phyloP scores from a whole-genome alignment of 2,888 invertebrate genomes.

The Glaucopsyche alexis region DNA sequence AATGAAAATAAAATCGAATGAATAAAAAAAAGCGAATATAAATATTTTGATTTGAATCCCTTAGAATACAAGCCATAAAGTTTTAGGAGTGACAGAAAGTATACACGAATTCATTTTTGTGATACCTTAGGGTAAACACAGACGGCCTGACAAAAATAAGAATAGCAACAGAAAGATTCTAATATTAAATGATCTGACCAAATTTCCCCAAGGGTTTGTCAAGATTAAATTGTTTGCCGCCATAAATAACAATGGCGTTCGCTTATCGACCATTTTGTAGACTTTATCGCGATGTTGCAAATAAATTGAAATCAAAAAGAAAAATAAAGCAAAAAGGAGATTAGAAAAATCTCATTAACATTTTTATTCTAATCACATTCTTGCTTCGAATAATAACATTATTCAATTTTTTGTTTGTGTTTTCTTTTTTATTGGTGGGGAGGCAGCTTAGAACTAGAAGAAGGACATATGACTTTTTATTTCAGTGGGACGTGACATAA shows the following conservation, averaged over 20 bases:
- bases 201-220: constrained; percentile 36
- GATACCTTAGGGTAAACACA: constrained; percentile 5
- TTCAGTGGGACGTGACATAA: too few relatives aligned
- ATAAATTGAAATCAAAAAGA: constrained; percentile 27
- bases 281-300: constrained; percentile 19
- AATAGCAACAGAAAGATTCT: constrained; percentile 16
- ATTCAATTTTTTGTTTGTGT: neutral
- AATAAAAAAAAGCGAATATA: neutral
- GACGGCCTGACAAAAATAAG: constrained; percentile 16
- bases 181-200: constrained; percentile 33
- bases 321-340: constrained; percentile 15
- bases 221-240: constrained; percentile 36
- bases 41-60: neutral
- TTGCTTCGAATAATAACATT: neutral
- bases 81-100: neutral
- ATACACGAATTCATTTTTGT: neutral
- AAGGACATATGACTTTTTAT: too few relatives aligned
- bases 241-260: constrained; percentile 32
- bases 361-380: constrained; percentile 12
- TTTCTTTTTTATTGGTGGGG: neutral
- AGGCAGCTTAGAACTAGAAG: too few relatives aligned
- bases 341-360: constrained; percentile 22
- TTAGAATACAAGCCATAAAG: neutral
- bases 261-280: constrained; percentile 30
- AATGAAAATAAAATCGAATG: neutral